Conservation (phyloP, 2,797 vertebrate species). For the Channallabes apus region DNA sequence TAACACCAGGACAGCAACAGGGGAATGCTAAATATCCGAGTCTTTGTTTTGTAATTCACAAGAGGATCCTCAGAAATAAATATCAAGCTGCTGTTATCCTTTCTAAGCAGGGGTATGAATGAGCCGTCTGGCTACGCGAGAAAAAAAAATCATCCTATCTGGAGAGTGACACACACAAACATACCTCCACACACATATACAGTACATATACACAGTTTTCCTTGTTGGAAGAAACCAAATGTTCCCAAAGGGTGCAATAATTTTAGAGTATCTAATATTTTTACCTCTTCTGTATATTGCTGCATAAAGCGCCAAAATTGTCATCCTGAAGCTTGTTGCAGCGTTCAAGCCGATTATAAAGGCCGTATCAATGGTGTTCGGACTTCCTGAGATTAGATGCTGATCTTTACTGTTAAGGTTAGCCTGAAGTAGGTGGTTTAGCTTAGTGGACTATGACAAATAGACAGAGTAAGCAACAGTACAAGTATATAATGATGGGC, state of each 20-base stretch:
- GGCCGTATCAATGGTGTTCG: background rate
- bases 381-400: background rate
- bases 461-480: background rate
- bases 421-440: background rate
- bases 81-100: constrained; percentile 21
- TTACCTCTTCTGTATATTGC: background rate
- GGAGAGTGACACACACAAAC: background rate
- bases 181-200: background rate
- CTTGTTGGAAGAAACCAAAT: background rate
- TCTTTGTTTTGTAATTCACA: constrained; percentile 1
- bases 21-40: background rate
- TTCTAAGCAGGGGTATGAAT: background rate
- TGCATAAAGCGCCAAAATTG: background rate
- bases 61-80: background rate
- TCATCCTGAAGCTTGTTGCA: background rate
- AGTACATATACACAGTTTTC: background rate
- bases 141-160: constrained; percentile 23
- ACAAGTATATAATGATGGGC: background rate
- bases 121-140: background rate
- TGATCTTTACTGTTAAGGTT: background rate
- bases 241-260: background rate
- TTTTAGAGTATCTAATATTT: background rate
- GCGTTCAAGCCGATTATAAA: too few species aligned
- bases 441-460: background rate
- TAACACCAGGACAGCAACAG: background rate